Evolutionary conservation across 1,140 invertebrate species (phyloP).

Genomic region (Metopolophium dirhodum): DNA sequence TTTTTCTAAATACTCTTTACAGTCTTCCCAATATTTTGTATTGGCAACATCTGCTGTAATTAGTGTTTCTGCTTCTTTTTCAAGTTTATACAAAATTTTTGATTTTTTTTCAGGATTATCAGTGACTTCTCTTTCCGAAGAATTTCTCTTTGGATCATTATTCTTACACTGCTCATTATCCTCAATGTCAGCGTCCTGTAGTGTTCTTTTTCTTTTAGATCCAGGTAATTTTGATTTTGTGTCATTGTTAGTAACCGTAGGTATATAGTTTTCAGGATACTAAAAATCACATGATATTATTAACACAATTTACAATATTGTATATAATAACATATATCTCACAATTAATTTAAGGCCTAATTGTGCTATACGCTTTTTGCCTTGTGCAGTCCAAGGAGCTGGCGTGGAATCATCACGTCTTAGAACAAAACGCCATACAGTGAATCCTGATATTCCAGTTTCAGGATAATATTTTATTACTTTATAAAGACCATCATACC

Average conservation of each 20-base stretch:
- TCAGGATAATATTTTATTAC: constrained; percentile 85
- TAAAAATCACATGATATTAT: constrained; percentile 39
- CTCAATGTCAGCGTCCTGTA: constrained; percentile 14
- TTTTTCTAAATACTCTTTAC: constrained; percentile 64
- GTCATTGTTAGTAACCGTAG: constrained; percentile 65
- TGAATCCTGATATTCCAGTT: constrained; percentile 79
- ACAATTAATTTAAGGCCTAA: constrained; percentile 64
- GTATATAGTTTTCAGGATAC: constrained; percentile 79
- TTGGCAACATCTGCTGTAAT: constrained; percentile 71
- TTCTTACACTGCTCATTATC: constrained; percentile 21
- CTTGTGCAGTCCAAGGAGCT: constrained; percentile 82
- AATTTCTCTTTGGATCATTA: not conserved
- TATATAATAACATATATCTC: constrained; percentile 24
- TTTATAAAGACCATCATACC: constrained; percentile 81
- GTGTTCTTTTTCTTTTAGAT: constrained; percentile 34
- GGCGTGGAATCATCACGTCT: constrained; percentile 79
- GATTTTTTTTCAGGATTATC: constrained; percentile 62
- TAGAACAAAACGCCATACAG: constrained; percentile 82
- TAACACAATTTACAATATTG: not conserved
- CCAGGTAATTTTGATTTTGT: constrained; percentile 36
- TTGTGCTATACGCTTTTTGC: constrained; percentile 67
- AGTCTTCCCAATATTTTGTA: constrained; percentile 74
- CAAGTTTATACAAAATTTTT: constrained; percentile 65
- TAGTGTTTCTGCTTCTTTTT: constrained; percentile 65
- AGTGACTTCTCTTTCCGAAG: not conserved